These are phyloP conservation scores for Paralichthys olivaceus DNA, from an alignment of 2,113 vertebrate species.

Conservation along the genomic window DNA sequence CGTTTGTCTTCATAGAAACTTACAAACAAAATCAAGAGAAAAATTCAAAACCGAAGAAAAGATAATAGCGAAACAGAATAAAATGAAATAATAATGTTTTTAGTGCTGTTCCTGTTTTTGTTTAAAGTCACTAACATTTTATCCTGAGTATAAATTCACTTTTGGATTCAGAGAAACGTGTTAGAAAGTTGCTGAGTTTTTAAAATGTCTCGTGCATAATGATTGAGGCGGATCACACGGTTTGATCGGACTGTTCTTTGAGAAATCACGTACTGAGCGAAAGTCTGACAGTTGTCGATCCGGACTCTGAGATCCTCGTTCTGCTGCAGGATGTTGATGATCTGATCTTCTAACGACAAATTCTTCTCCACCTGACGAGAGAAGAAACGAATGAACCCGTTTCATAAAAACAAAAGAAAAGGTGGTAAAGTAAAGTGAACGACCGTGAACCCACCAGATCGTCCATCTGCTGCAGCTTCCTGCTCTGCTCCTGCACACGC, in stretches of 20 bases:
- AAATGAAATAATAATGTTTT: too few species aligned
- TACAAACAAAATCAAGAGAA: too few species aligned
- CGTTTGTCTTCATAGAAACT: too few species aligned
- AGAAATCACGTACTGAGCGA: slow-evolving; percentile 82
- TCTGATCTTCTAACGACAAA: slow-evolving; percentile 87
- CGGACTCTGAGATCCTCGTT: slow-evolving; percentile 89
- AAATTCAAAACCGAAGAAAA: too few species aligned
- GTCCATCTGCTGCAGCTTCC: slow-evolving; percentile 87
- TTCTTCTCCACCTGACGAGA: slow-evolving; percentile 86
- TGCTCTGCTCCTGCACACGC: slow-evolving; percentile 85
- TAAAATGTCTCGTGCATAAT: too few species aligned
- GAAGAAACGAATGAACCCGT: neutral
- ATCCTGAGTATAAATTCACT: too few species aligned
- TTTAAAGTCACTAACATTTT: too few species aligned
- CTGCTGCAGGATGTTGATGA: slow-evolving; percentile 87
- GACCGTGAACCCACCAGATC: slow-evolving; percentile 79
- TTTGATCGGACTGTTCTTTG: neutral
- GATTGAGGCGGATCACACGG: too few species aligned
- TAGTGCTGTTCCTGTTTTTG: too few species aligned
- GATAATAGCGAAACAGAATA: too few species aligned
- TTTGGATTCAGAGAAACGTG: too few species aligned
- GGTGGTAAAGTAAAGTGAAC: neutral
- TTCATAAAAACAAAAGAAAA: neutral
- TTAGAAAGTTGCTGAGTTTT: too few species aligned
- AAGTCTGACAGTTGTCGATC: slow-evolving; percentile 82